Conservation (phyloP, 2,888 invertebrate genomes). For the Idaea biselata region DNA sequence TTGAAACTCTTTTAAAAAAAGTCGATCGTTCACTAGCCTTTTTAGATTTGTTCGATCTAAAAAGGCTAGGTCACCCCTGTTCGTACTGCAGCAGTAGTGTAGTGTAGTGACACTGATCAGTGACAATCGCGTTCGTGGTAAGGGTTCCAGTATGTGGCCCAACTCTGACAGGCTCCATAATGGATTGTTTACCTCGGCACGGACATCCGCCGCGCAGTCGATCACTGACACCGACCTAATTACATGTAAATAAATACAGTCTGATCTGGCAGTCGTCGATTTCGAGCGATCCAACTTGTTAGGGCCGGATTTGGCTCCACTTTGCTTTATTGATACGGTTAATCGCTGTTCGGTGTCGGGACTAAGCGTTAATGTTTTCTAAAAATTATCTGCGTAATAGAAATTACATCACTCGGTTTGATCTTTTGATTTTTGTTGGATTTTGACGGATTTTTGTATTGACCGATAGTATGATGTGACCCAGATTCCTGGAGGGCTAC, state of each 20-base stretch:
- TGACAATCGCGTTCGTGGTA: conserved; percentile 12
- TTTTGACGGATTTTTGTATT: too few relatives aligned
- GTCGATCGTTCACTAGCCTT: too few relatives aligned
- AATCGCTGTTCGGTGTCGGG: conserved; percentile 1
- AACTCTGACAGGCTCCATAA: conserved; percentile 60
- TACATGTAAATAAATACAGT: conserved; percentile 75
- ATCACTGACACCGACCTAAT: conserved; percentile 72
- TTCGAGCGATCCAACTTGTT: conserved; percentile 4
- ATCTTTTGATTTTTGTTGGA: too few relatives aligned
- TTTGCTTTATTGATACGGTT: neutral
- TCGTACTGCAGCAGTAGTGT: neutral
- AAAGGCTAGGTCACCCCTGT: neutral
- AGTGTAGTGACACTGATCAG: conserved; percentile 19
- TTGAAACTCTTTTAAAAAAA: too few relatives aligned
- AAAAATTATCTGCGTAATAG: neutral
- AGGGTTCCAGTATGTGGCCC: conserved; percentile 18
- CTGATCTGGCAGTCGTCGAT: conserved; percentile 19
- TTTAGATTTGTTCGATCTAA: neutral
- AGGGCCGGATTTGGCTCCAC: neutral
- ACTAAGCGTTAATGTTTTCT: neutral
- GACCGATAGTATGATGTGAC: too few relatives aligned
- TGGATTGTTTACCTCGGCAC: conserved; percentile 69
- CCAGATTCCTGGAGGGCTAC: too few relatives aligned
- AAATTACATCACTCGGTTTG: too few relatives aligned
- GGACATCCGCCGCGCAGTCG: conserved; percentile 64